phyloP scores from a whole-genome alignment of 2,888 invertebrate species.

The Stictocephala bisonia region DNA sequence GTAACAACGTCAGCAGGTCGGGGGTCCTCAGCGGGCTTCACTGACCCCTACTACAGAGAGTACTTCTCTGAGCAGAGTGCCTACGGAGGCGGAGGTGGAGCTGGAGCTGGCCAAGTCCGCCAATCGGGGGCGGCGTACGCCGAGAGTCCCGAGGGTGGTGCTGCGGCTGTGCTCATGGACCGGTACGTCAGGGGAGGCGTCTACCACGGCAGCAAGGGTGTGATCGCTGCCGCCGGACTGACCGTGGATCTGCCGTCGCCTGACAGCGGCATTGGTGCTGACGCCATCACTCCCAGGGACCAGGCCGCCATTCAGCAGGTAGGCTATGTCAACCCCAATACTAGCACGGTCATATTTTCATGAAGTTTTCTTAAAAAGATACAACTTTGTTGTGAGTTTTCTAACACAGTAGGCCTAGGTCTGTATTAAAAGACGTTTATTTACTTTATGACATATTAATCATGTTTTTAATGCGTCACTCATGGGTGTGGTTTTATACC shows the following conservation, averaged over 20 bases:
- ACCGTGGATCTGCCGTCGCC: slow-evolving; percentile 95
- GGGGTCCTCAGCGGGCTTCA: slow-evolving; percentile 70
- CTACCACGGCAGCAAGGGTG: slow-evolving; percentile 78
- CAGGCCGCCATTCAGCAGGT: slow-evolving; percentile 92
- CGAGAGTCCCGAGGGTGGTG: slow-evolving; percentile 65
- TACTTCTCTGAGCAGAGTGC: slow-evolving; percentile 71
- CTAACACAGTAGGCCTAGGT: too few relatives aligned
- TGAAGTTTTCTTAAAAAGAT: too few relatives aligned
- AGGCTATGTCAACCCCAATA: too few relatives aligned
- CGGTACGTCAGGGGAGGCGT: slow-evolving; percentile 72
- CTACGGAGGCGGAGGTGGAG: too few relatives aligned
- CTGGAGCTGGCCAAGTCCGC: slow-evolving; percentile 56
- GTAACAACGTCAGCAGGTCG: slow-evolving; percentile 64
- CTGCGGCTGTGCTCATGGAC: slow-evolving; percentile 71
- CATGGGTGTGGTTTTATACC: too few relatives aligned
- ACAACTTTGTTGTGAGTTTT: too few relatives aligned
- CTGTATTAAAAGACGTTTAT: too few relatives aligned
- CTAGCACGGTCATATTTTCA: too few relatives aligned
- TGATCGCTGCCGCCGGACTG: slow-evolving; percentile 78
- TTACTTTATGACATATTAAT: too few relatives aligned
- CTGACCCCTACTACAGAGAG: slow-evolving; percentile 85
- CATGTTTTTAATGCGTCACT: too few relatives aligned
- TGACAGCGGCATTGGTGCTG: slow-evolving; percentile 95
- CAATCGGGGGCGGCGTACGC: slow-evolving; percentile 63
- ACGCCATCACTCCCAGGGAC: slow-evolving; percentile 91